A percentile compares a stretch with the other conserved stretches of the same genome.
These are phyloP conservation scores for Holothuria leucospilota DNA, from an alignment of 53 echinoderm and acorn worm species.

Conservation along the genomic window DNA sequence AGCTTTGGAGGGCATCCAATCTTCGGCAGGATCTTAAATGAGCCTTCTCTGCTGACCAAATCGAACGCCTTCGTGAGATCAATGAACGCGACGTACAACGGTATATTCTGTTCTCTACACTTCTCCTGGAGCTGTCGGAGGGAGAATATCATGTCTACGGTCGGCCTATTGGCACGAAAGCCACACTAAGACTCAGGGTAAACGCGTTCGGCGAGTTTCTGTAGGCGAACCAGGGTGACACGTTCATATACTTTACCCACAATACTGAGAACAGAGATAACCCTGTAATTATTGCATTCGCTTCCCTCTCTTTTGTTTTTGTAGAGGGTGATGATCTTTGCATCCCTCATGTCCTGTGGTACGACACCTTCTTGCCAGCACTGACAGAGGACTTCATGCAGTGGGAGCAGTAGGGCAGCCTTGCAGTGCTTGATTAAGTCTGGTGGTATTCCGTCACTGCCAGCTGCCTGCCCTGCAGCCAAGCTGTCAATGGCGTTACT, in stretches of 20 bases:
- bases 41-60: conserved; percentile 25
- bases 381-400: conserved; percentile 45
- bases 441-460: conserved; percentile 56
- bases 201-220: conserved; percentile 12
- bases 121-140: conserved; percentile 43
- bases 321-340: conserved; percentile 53
- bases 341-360: conserved; percentile 50
- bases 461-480: conserved; percentile 51
- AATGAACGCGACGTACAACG: conserved; percentile 15
- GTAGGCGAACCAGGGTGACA: background rate
- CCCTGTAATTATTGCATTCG: conserved; percentile 6
- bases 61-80: no score
- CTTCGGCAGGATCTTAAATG: conserved; percentile 2
- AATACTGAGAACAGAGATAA: no score
- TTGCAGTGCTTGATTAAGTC: conserved; percentile 30
- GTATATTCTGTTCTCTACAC: conserved; percentile 2
- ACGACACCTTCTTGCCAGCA: conserved; percentile 56
- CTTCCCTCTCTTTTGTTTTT: conserved; percentile 54
- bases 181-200: conserved; percentile 53
- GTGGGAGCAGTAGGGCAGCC: background rate
- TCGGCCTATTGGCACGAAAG: conserved; percentile 38
- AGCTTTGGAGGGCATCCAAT: conserved; percentile 41
- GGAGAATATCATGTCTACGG: conserved; percentile 54
- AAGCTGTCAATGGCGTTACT: conserved; percentile 46
- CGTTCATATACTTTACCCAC: background rate